A percentile compares a stretch with the other conserved stretches of the same genome.
Conservation (phyloP, 2,888 invertebrate species). For the Melipona beecheii region DNA sequence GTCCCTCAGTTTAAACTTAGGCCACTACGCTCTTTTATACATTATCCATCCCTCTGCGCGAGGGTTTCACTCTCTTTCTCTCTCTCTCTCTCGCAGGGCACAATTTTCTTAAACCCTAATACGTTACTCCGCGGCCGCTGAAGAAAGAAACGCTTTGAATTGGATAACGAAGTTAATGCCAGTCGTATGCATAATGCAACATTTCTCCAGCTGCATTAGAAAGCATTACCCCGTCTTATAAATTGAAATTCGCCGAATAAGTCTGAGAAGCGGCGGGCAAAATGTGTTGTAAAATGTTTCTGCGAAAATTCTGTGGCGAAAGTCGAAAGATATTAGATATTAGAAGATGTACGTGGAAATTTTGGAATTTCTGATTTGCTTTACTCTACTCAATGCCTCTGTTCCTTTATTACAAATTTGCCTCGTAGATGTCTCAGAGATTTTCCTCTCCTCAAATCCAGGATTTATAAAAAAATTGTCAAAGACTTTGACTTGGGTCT, state of each 20-base stretch:
- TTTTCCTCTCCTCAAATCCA: too few relatives aligned
- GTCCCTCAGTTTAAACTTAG: background rate
- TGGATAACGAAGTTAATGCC: constrained; percentile 30
- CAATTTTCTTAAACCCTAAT: constrained; percentile 39
- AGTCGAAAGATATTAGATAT: background rate
- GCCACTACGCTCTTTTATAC: background rate
- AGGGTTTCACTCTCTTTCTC: background rate
- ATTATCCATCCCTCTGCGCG: background rate
- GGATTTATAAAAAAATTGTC: too few relatives aligned
- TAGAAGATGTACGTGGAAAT: background rate
- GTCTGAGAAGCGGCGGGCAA: background rate
- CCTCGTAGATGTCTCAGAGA: too few relatives aligned
- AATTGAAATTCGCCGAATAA: constrained; percentile 28
- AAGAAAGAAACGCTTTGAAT: constrained; percentile 23
- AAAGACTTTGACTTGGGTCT: too few relatives aligned
- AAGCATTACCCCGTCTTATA: constrained; percentile 6
- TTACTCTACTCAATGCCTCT: too few relatives aligned
- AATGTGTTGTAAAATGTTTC: background rate
- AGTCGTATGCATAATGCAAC: constrained; percentile 26
- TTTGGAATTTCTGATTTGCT: too few relatives aligned
- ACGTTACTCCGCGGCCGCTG: background rate
- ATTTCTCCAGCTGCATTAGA: constrained; percentile 6
- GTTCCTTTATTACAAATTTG: too few relatives aligned
- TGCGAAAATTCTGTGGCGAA: too few relatives aligned
- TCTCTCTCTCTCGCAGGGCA: background rate